Evolutionary conservation across 2,113 vertebrate species (phyloP).

Genomic region (Variabilichromis moorii): DNA sequence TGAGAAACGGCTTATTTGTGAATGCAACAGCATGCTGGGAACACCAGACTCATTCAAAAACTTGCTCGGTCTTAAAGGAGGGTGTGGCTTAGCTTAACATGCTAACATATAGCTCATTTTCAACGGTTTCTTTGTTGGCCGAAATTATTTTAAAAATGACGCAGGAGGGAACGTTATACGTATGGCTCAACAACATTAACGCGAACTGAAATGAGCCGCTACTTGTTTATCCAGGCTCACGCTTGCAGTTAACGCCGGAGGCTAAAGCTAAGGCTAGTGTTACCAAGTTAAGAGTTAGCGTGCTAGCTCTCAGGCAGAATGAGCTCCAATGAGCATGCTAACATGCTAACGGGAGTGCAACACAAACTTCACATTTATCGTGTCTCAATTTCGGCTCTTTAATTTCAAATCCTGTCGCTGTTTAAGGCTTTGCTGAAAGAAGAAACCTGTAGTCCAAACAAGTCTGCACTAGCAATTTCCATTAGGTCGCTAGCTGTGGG

Average conservation of each 20-base stretch:
- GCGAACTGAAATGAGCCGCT: background rate
- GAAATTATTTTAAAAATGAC: background rate
- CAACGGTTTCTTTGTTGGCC: too few relatives aligned
- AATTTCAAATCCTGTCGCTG: background rate
- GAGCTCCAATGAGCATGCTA: slow-evolving; percentile 35
- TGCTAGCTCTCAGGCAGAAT: background rate
- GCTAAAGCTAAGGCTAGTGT: background rate
- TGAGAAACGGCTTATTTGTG: background rate
- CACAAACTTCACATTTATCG: background rate
- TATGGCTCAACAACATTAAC: background rate
- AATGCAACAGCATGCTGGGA: background rate
- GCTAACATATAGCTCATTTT: background rate
- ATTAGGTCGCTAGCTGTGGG: background rate
- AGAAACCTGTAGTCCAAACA: background rate
- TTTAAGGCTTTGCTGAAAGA: rapidly evolving
- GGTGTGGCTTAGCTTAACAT: slow-evolving; percentile 45
- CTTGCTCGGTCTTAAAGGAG: background rate
- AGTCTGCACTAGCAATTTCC: background rate
- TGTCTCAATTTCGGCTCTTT: background rate
- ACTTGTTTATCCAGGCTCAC: background rate
- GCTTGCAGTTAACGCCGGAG: background rate
- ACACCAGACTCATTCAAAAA: background rate
- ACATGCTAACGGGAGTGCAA: background rate
- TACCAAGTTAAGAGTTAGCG: background rate
- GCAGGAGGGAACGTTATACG: background rate